Evolutionary conservation across 2,888 invertebrate species (phyloP), one percentile per base, ranked within the genome.

Genomic region (Latrodectus hesperus): DNA sequence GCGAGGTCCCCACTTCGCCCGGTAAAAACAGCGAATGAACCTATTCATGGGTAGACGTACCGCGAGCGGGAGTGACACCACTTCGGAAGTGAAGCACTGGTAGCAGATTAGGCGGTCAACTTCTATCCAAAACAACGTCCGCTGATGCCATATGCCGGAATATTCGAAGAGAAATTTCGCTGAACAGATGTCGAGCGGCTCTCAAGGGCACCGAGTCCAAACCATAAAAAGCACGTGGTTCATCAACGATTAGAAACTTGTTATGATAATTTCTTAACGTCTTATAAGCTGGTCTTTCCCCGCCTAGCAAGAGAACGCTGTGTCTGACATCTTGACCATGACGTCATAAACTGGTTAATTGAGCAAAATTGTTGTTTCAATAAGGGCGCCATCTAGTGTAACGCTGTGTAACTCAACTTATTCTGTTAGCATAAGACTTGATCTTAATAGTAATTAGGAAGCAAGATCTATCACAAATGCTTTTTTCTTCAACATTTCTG

Each of bases 261-360:
- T 85, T 85, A 85, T 79, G 85, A 80, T 85, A 85, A 85, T 85
- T 85, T 51, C 73, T 64, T 52, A 75, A 68, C 22, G 60, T 65
- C 65, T 84, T 84, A 67, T 65, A 80, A 52, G 38, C 0, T 14
- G 60, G n/a, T 60, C 6, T 12, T 60, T 60, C 84, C 70, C 72
- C 64, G 70, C 38, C 55, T 51, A 10, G 52, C 52, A 60, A 11
- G 60, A 64, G 85, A 85, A 85, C 85, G 85, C 85, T 75, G 16
- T n/a, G 55, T 70, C 85, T 85, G 85, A 85, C 85, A 85, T 85
- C 79, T 85, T 85, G 79, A 74, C 67, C 65, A 22, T 80, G 79
- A 84, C 84, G 84, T 84, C 84, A 84, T 17, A 17, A 77, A 72
- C 64, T 38, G 38, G 38, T 38, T 38, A 38, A 38, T 38, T 6